A percentile compares a stretch with the other conserved stretches of the same genome.
Evolutionary conservation across 2,797 vertebrate species (phyloP).

Genomic region (Euphonia xanthogaster): DNA sequence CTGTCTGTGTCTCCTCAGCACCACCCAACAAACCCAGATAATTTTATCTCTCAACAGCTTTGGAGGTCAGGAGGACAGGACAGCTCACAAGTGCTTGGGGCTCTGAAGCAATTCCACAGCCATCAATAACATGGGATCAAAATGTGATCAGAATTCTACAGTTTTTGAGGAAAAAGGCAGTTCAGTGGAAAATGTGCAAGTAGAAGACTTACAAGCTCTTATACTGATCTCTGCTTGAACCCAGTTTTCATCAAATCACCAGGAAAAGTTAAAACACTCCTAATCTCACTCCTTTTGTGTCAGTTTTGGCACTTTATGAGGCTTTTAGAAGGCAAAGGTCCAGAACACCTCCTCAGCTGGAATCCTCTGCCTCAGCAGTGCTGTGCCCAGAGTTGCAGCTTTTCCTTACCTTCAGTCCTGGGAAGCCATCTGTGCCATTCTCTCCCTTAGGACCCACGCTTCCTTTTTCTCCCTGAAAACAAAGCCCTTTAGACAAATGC

Average conservation of each 20-base stretch:
- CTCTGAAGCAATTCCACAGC: background rate
- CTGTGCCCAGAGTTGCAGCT: background rate
- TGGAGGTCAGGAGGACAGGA: background rate
- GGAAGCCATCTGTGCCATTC: slow-evolving; percentile 81
- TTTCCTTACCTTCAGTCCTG: slow-evolving; percentile 83
- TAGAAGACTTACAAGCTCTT: background rate
- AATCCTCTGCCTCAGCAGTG: background rate
- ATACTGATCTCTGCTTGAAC: background rate
- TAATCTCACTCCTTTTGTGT: background rate
- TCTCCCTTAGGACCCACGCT: slow-evolving; percentile 77
- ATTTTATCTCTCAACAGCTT: background rate
- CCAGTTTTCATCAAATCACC: background rate
- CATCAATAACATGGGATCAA: background rate
- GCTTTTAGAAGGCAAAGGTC: background rate
- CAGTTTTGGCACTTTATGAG: background rate
- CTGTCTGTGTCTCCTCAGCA: background rate
- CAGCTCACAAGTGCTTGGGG: background rate
- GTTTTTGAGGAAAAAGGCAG: background rate
- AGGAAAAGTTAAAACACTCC: background rate
- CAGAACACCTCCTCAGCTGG: background rate
- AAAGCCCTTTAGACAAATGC: background rate
- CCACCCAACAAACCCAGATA: background rate
- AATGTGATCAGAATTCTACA: background rate
- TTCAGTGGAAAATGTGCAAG: background rate
- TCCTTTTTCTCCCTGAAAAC: slow-evolving; percentile 85